phyloP scores from a whole-genome alignment of 2,113 vertebrate species.

The Centrocercus urophasianus region DNA sequence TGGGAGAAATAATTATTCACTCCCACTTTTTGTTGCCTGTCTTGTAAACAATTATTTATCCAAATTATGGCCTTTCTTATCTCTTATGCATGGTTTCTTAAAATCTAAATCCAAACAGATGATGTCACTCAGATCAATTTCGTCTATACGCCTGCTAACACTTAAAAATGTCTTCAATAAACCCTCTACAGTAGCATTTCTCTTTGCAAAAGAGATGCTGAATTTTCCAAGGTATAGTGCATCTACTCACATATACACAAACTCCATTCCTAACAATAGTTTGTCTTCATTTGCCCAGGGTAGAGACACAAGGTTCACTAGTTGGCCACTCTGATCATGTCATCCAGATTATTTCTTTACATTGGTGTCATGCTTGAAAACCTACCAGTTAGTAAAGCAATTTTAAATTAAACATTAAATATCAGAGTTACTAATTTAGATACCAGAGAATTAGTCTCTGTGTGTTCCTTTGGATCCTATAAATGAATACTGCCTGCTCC shows the following conservation, averaged over 20 bases:
- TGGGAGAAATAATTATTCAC: not conserved
- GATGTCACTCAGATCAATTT: not conserved
- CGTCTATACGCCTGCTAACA: not conserved
- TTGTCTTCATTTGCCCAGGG: not conserved
- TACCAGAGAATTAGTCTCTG: not conserved
- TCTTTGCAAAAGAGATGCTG: not conserved
- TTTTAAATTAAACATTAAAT: not conserved
- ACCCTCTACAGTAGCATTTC: not conserved
- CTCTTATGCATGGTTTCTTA: not conserved
- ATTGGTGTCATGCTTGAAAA: not conserved
- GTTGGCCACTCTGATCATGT: not conserved
- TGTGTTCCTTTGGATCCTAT: not conserved
- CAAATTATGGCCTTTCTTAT: not conserved
- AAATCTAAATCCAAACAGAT: slow-evolving; percentile 25
- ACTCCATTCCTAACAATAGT: not conserved
- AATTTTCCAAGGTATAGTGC: not conserved
- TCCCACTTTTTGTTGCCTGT: not conserved
- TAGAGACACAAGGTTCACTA: not conserved
- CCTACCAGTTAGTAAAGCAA: not conserved
- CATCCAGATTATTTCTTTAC: not conserved
- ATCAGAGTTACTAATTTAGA: not conserved
- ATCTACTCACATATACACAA: not conserved
- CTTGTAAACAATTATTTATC: slow-evolving; percentile 14
- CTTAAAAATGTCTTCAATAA: not conserved
- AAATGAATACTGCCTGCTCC: not conserved